Percentiles rank a stretch among this genome's conserved stretches.
phyloP scores from a whole-genome alignment of 2,113 vertebrate genomes.

The Ciconia stormi region DNA sequence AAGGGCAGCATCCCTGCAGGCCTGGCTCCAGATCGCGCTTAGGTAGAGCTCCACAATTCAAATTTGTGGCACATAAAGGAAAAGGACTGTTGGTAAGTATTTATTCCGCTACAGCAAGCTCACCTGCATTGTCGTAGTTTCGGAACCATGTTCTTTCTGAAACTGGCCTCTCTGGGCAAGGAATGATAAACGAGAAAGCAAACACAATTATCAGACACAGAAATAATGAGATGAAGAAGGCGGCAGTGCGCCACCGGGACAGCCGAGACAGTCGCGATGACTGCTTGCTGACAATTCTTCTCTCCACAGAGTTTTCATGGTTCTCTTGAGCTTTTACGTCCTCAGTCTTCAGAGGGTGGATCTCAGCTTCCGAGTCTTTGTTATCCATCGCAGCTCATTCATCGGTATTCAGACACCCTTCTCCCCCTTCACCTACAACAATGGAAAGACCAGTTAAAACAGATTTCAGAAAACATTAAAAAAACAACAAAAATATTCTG shows the following conservation, averaged over 20 bases:
- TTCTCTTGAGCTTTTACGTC: slow-evolving; percentile 68
- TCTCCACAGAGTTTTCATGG: slow-evolving; percentile 37
- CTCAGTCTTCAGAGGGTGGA: slow-evolving; percentile 83
- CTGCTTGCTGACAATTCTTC: slow-evolving; percentile 59
- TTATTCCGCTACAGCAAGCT: background rate
- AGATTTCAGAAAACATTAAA: background rate
- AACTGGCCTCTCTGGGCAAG: slow-evolving; percentile 86
- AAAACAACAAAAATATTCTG: background rate
- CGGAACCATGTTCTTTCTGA: slow-evolving; percentile 78
- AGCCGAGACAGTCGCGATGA: slow-evolving; percentile 64
- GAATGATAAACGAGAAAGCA: slow-evolving; percentile 91
- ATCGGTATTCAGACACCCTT: background rate
- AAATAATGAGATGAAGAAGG: slow-evolving; percentile 88
- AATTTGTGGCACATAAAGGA: background rate
- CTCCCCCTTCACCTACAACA: background rate
- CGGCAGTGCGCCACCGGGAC: slow-evolving; percentile 82
- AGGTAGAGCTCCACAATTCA: background rate
- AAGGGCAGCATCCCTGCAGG: background rate
- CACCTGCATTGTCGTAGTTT: slow-evolving; percentile 78
- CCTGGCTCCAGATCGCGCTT: background rate
- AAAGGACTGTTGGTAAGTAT: background rate
- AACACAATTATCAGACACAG: slow-evolving; percentile 87
- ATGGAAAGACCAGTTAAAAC: background rate
- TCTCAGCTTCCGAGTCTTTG: slow-evolving; percentile 79
- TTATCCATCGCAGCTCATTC: slow-evolving; percentile 70